Conservation (phyloP, 1,140 invertebrate genomes). For the Marisa cornuarietis region DNA sequence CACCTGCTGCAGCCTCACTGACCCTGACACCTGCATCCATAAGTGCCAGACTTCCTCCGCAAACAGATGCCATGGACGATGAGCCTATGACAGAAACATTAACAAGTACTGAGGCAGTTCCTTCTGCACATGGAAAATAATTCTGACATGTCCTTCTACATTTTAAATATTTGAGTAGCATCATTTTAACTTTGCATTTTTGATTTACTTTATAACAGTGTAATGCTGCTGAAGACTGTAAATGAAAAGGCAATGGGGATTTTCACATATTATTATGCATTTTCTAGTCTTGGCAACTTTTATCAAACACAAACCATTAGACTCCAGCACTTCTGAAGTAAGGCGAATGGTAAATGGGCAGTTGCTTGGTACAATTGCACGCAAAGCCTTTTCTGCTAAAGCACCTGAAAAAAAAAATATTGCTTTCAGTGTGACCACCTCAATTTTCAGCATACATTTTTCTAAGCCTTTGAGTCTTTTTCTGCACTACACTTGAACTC, state of each 20-base stretch:
- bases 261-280: too few relatives aligned
- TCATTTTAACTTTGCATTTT: too few relatives aligned
- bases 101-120: constrained; percentile 34
- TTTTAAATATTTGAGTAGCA: neutral
- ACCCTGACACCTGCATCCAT: constrained; percentile 93
- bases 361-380: constrained; percentile 72
- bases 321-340: constrained; percentile 94
- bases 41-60: constrained; percentile 92
- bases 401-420: constrained; percentile 70
- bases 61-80: constrained; percentile 98
- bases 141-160: neutral
- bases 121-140: neutral
- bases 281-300: too few relatives aligned
- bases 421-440: neutral
- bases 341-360: constrained; percentile 92
- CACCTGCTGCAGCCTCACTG: constrained; percentile 84
- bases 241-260: too few relatives aligned
- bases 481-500: too few relatives aligned
- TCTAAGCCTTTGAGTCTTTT: too few relatives aligned
- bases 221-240: too few relatives aligned
- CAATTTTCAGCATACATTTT: too few relatives aligned
- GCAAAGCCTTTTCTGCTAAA: constrained; percentile 89
- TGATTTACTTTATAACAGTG: too few relatives aligned
- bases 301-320: constrained; percentile 79
- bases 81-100: constrained; percentile 72